Percentiles rank a stretch among this genome's conserved stretches.
These are phyloP conservation scores for Luscinia megarhynchos DNA, from an alignment of 2,797 vertebrate genomes.

Conservation along the genomic window DNA sequence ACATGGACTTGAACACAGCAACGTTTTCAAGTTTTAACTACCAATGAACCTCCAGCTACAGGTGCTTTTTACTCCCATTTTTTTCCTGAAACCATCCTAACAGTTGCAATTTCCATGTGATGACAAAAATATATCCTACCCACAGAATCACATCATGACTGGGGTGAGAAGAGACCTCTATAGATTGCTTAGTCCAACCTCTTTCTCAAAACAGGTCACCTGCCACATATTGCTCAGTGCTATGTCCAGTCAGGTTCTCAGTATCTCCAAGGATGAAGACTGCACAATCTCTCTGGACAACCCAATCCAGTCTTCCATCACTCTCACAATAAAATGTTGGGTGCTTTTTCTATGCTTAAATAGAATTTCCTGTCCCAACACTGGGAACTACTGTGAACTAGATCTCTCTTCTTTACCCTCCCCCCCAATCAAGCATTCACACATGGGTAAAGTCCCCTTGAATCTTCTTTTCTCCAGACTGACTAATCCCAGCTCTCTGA, in stretches of 20 bases:
- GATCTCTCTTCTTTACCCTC: not conserved
- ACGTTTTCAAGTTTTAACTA: not conserved
- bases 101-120: not conserved
- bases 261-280: not conserved
- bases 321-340: not conserved
- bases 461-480: not conserved
- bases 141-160: not conserved
- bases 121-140: not conserved
- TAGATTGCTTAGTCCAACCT: not conserved
- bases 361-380: not conserved
- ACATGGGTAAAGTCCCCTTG: not conserved
- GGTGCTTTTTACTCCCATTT: not conserved
- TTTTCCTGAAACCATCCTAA: not conserved
- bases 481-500: not conserved
- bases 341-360: not conserved
- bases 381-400: not conserved
- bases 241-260: not conserved
- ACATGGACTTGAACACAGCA: fast-evolving
- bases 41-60: not conserved
- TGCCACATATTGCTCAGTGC: not conserved
- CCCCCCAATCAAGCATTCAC: fast-evolving
- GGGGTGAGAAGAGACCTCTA: not conserved
- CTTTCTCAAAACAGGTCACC: not conserved
- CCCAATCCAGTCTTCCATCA: not conserved
- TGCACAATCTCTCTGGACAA: not conserved